Conservation (phyloP, 2,113 vertebrate genomes). For the Otolemur garnettii region DNA sequence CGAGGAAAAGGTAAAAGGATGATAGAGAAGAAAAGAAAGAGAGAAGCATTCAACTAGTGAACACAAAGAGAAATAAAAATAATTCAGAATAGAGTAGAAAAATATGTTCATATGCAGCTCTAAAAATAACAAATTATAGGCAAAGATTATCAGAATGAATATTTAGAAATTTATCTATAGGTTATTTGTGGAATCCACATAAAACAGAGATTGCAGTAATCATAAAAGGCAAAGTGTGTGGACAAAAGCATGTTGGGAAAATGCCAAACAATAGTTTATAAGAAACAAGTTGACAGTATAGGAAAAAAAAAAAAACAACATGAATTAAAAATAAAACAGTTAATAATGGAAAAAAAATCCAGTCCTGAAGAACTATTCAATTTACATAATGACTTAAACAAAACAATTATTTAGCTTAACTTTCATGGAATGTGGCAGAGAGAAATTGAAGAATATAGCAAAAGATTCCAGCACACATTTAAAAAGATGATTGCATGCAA, state of each 20-base stretch:
- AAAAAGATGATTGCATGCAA: background rate
- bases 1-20: background rate
- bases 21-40: background rate
- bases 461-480: background rate
- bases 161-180: background rate
- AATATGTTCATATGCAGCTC: background rate
- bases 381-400: background rate
- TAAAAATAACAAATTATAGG: background rate
- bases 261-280: background rate
- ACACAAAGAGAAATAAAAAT: background rate
- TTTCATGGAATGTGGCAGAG: background rate
- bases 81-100: background rate
- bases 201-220: background rate
- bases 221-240: background rate
- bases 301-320: background rate
- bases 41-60: background rate
- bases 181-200: background rate
- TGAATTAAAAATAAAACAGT: background rate
- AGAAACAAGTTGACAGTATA: background rate
- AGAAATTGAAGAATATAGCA: background rate
- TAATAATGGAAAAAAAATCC: background rate
- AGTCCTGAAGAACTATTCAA: background rate
- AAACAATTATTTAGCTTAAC: background rate
- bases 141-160: background rate
- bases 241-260: background rate